Conservation (phyloP, 2,797 vertebrate genomes). For the Columba guinea region DNA sequence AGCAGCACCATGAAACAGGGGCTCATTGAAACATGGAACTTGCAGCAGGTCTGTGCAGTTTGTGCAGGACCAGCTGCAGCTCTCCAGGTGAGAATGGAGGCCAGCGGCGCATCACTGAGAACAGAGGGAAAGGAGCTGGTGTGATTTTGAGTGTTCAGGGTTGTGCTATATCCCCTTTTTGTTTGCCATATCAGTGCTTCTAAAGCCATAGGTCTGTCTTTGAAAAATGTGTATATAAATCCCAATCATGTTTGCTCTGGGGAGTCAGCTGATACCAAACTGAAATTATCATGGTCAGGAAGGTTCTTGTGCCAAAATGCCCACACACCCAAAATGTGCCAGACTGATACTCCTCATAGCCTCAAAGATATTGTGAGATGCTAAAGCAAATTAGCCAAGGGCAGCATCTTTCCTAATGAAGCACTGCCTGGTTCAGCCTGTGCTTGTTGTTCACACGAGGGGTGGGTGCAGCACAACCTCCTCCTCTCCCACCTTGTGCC, state of each 20-base stretch:
- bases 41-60: neutral
- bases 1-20: neutral
- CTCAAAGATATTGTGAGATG: neutral
- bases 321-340: neutral
- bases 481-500: neutral
- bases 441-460: accelerated
- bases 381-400: neutral
- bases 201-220: neutral
- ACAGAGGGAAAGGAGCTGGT: neutral
- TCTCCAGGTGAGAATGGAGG: neutral
- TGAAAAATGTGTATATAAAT: neutral
- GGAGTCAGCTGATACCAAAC: neutral
- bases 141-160: neutral
- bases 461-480: neutral
- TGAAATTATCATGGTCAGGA: neutral
- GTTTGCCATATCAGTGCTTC: neutral
- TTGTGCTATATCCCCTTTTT: neutral
- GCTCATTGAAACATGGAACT: neutral
- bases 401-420: accelerated
- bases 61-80: neutral
- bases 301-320: neutral
- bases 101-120: neutral
- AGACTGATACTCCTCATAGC: neutral
- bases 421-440: neutral
- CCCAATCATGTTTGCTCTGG: neutral